phyloP scores from a whole-genome alignment of 2,888 invertebrate species.

The Diachrysia chrysitis region DNA sequence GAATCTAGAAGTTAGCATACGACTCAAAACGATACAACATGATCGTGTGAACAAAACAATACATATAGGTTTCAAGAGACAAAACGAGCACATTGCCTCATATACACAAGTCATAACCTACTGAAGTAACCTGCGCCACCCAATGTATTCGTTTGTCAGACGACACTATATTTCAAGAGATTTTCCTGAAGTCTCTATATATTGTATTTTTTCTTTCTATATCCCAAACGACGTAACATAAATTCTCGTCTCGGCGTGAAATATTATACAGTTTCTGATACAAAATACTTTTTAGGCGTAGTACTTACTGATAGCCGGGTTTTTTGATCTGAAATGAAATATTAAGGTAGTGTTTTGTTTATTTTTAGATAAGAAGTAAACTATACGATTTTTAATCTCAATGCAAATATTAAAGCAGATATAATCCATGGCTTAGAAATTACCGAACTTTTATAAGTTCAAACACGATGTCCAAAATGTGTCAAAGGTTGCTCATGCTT shows the following conservation, averaged over 20 bases:
- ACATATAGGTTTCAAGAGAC: background rate
- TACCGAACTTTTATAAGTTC: no score
- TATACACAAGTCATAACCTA: constrained; percentile 6
- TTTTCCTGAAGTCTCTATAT: constrained; percentile 20
- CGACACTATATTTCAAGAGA: constrained; percentile 10
- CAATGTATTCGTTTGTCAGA: constrained; percentile 11
- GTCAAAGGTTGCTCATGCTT: no score
- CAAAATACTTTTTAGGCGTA: constrained; percentile 59
- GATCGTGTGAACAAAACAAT: background rate
- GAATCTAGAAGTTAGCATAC: no score
- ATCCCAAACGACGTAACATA: constrained; percentile 66
- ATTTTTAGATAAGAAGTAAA: background rate
- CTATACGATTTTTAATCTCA: no score
- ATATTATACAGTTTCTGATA: constrained; percentile 63
- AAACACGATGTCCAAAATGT: no score
- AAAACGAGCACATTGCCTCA: background rate
- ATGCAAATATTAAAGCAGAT: no score
- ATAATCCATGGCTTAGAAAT: no score
- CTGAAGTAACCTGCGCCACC: constrained; percentile 7
- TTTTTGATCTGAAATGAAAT: background rate
- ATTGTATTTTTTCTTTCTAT: constrained; percentile 61
- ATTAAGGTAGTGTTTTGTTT: background rate
- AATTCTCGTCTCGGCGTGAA: constrained; percentile 60
- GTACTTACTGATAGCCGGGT: constrained; percentile 13
- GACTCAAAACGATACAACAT: background rate